Evolutionary conservation across 2,888 invertebrate genomes (phyloP), one percentile per base, ranked within the genome.

Genomic region (Drosophila kanekoi): DNA sequence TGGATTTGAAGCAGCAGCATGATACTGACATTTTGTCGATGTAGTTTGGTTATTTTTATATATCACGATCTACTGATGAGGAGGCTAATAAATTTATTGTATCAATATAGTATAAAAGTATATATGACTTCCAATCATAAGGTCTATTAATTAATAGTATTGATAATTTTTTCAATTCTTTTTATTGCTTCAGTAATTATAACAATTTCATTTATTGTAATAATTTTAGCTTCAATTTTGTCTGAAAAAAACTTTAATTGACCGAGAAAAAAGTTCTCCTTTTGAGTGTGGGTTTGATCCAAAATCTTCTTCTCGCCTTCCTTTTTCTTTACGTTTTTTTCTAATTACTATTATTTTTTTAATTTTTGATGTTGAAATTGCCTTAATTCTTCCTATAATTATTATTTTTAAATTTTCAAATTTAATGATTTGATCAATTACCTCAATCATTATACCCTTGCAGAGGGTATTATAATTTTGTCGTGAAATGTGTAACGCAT

Each of bases 321-420:
- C 94, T 0, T 94, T 94, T 86, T 94, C 94, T 13, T 71, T 94
- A 89, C 95, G 94, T 91, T 94, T 95, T 93, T 94, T 94, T 93
- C 90, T 94, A 93, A 94, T 95, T 91, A 94, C 95, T 38, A 92
- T 95, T 90, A 94, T 96, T 93, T 95, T 95, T 90, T 51, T 73
- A 60, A 95, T 96, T 93, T 96, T 95, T 93, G 95, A 95, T 93
- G 93, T 95, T 68, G 95, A 95, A 94, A 95, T 95, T 92, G 93
- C 94, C 0, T 79, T 95, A 90, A 92, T 95, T 90, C 89, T 95
- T 0, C 95, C 95, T 0, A 92, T 94, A 91, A 94, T 94, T 81
- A 87, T 93, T 71, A 90, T 89, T 58, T 72, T 93, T 75, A 89
- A 92, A 81, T 79, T 81, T 60, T 83, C 87, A 23, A 91, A 91